These are phyloP conservation scores for Pelochelys cantorii DNA, from an alignment of 2,797 vertebrate genomes.

Conservation along the genomic window DNA sequence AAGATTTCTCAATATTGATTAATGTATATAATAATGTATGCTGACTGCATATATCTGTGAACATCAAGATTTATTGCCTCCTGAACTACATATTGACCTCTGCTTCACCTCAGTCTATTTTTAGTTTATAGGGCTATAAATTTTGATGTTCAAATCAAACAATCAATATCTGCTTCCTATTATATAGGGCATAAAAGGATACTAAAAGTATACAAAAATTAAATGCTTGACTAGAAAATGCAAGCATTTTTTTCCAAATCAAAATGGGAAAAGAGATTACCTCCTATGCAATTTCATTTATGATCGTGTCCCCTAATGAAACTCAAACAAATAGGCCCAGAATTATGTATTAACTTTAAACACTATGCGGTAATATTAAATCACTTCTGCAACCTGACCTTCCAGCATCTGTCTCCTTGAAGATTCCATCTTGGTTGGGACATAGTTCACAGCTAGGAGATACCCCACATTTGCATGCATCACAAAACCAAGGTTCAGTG, in stretches of 20 bases:
- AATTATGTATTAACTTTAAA: neutral
- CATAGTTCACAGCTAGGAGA: constrained; percentile 96
- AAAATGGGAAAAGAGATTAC: neutral
- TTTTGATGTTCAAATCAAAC: neutral
- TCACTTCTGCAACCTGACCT: constrained; percentile 82
- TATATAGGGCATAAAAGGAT: neutral
- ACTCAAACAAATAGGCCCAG: neutral
- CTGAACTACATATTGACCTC: neutral
- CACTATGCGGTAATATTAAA: neutral
- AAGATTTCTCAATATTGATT: neutral
- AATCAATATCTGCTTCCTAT: neutral
- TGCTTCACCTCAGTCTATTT: neutral
- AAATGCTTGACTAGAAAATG: neutral
- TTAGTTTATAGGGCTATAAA: neutral
- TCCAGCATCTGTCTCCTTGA: constrained; percentile 98
- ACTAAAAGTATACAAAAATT: neutral
- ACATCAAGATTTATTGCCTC: neutral
- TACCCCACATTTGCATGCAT: constrained; percentile 98
- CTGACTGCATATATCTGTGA: neutral
- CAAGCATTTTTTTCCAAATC: neutral
- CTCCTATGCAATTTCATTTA: neutral
- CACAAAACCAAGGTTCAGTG: constrained; percentile 99
- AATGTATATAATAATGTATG: neutral
- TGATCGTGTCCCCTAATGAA: neutral
- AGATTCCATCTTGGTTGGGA: constrained; percentile 99